Percentiles rank a stretch among this genome's conserved stretches.
phyloP scores from a whole-genome alignment of 1,140 invertebrate genomes.

The Drosophila neocordata region DNA sequence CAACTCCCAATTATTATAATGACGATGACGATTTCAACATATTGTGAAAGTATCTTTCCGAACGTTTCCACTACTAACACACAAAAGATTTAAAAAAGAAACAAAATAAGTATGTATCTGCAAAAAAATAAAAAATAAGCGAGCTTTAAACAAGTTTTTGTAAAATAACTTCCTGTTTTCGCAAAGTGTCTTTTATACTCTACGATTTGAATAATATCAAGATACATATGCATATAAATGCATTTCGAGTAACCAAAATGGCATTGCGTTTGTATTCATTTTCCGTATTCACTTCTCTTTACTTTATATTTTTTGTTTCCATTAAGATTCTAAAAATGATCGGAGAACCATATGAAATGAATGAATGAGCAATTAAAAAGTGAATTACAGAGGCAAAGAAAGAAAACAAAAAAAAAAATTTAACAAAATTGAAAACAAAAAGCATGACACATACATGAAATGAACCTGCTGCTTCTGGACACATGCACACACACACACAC shows the following conservation, averaged over 20 bases:
- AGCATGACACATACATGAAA: conserved; percentile 6
- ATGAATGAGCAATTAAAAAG: conserved; percentile 18
- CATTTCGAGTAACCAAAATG: conserved; percentile 37
- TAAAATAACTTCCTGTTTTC: conserved; percentile 48
- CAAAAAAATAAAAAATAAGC: conserved; percentile 20
- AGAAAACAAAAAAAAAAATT: neutral
- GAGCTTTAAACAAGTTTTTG: conserved; percentile 20
- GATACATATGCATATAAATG: conserved; percentile 24
- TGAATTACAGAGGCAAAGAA: conserved; percentile 13
- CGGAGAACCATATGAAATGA: conserved; percentile 31
- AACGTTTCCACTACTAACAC: conserved; percentile 14
- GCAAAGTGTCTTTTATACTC: conserved; percentile 8
- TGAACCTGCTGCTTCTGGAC: conserved; percentile 15
- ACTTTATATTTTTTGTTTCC: neutral
- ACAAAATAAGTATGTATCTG: conserved; percentile 18
- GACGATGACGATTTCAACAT: conserved; percentile 15
- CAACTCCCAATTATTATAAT: conserved; percentile 7
- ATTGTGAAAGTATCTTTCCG: conserved; percentile 17
- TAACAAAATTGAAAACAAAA: conserved; percentile 3
- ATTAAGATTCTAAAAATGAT: conserved; percentile 50
- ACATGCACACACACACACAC: neutral
- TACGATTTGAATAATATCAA: conserved; percentile 9
- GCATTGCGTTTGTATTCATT: conserved; percentile 26
- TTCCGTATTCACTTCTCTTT: conserved; percentile 9
- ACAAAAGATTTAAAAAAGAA: neutral